Evolutionary conservation across 2,797 vertebrate species (phyloP), one percentile per base, ranked within the genome.

Genomic region (Discoglossus pictus): DNA sequence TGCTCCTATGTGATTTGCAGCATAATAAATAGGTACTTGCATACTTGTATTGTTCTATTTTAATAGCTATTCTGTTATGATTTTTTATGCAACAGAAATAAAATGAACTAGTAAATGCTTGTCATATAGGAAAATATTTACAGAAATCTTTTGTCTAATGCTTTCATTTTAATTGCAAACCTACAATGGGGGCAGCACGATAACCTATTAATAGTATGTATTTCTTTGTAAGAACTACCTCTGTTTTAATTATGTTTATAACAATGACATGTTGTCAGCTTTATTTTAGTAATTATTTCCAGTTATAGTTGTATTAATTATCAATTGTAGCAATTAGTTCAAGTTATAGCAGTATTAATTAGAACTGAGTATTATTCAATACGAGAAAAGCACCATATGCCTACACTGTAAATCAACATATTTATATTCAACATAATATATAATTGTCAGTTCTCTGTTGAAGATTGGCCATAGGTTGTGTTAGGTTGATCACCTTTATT

Each of bases 211-310:
- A 21, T 24, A n/a, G 12, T 38, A 17, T 42, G 47, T 61, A 27
- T 52, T 20, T 60, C 10, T 53, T n/a, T 20, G 6, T 24, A 42
- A 52, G 21, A 52, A 52, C 48, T 42, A 42, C 36, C 48, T 42
- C 47, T 38, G 6, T 13, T 38, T 34, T 68, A 61, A 68, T 53
- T 61, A 61, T 11, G 39, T 25, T 15, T 40, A 61, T 52, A 61
- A 61, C 65, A 53, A 60, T 60, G 38, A 52, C 25, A 34, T 52
- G 65, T 53, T 53, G 48, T 61, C 46, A 68, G 44, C 56, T 35
- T 11, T 34, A 44, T 44, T 68, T 40, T 54, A 15, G 36, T 31
- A 68, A 47, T 61, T 61, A 61, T 54, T 53, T 61, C 43, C 25
- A 38, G 48, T 47, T 42, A 35, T 53, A 60, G 55, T 52, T 43